Base-by-base conservation (phyloP, 2,888 invertebrate species). In the Scrobipalpa costella region DNA sequence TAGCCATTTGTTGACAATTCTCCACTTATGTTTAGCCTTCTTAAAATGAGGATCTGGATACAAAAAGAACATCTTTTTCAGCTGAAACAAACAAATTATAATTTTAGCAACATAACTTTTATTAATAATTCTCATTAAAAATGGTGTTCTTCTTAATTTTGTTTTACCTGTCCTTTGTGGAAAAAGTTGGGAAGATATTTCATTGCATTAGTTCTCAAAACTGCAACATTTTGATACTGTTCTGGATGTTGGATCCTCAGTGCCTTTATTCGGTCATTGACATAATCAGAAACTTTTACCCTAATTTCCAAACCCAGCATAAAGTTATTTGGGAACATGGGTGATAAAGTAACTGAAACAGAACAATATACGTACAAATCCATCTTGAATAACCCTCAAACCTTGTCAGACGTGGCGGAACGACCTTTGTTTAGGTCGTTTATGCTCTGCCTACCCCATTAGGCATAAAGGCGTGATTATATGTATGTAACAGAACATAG, bases 1-100 rank as follows among this genome's bases (percentile, higher is more conserved):
- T 40, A 99, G 90, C 73, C 96, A 95, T 73, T 96, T 94, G 81
- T 98, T 99, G 68, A 99, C 98, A 67, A 99, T 99, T 66, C 99
- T 93, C 99, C 99, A 99, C 86, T 99, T 99, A 81, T 99, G 98
- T 88, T 99, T 99, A 0, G 98, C 95, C 79, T 96, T 98, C 85
- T 99, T 99, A 85, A 99, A 99, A 90, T 99, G 99, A 36, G 99
- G 99, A 91, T 99, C 99, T 27, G 99, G 99, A 86, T 98, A 99
- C 17, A 99, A 91, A 86, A 99, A 99, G 86, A 99, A 99, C 96
- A 99, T 97, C 90, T 99, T 99, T 67, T 94, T 94, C 52, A 99
- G 89, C 95, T 98, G 90, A 70, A 93, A 93, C 15, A 33, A 61
- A 55, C 36, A 61, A 63, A n/a, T n/a, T n/a, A n/a, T n/a, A 55